A percentile compares a stretch with the other conserved stretches of the same genome.
These are phyloP conservation scores for Zelleria hepariella DNA, from an alignment of 2,888 invertebrate genomes.

Conservation along the genomic window DNA sequence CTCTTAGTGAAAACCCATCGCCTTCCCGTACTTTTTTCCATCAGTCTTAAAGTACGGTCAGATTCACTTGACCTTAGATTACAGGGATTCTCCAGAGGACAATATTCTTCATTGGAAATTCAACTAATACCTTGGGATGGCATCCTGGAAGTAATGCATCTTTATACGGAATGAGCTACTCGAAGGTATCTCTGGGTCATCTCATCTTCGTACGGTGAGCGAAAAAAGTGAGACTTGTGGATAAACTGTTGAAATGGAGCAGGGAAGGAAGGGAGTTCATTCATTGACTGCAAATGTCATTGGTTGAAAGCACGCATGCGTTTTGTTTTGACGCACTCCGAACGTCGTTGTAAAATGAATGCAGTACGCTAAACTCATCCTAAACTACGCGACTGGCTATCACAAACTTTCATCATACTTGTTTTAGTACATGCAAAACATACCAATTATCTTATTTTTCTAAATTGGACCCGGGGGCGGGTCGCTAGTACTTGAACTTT, in stretches of 20 bases:
- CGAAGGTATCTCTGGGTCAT: neutral
- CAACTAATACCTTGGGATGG: slow-evolving; percentile 26
- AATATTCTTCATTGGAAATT: slow-evolving; percentile 21
- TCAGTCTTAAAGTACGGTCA: neutral
- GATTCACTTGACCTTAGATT: slow-evolving; percentile 3
- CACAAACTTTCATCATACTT: too few relatives aligned
- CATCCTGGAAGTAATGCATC: slow-evolving; percentile 28
- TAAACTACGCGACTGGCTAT: too few relatives aligned
- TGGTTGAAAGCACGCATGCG: too few relatives aligned
- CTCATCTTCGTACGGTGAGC: neutral
- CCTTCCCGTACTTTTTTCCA: neutral
- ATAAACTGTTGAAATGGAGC: neutral
- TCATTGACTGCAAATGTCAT: neutral
- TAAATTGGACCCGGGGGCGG: too few relatives aligned
- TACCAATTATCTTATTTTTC: too few relatives aligned
- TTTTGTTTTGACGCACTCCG: too few relatives aligned
- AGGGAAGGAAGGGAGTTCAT: neutral
- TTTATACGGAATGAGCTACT: slow-evolving; percentile 24
- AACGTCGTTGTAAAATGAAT: too few relatives aligned
- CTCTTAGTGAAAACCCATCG: neutral
- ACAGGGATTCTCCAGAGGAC: slow-evolving; percentile 8
- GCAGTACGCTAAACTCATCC: too few relatives aligned
- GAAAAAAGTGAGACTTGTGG: neutral
- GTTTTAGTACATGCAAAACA: too few relatives aligned
- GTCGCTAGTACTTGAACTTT: too few relatives aligned